Evolutionary conservation across 2,888 invertebrate genomes (phyloP), one percentile per base, ranked within the genome.

Genomic region (Tyria jacobaeae): DNA sequence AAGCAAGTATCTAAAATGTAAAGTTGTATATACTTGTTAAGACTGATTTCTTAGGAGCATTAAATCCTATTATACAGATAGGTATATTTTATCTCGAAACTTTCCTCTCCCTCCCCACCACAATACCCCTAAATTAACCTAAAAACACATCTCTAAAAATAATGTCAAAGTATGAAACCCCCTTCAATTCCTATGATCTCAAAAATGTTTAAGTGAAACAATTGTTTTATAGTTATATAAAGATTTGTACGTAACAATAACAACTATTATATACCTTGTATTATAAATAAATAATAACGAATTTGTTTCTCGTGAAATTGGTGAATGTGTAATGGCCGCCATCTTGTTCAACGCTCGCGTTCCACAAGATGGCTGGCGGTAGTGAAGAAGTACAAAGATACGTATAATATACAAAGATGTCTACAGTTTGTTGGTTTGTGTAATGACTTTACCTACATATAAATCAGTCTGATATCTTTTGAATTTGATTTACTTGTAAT

Each of bases 141-240:
- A 3, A 4, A 44, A 7, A 1, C 44, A 44, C 17, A 10, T 44
- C 5, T 14, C 14, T n/a, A n/a, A 39, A 41, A 41, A 21, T 1
- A 10, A 4, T 44, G 0, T 44, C 10, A 10, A 44, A 44, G 12
- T 44, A 10, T 34, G n/a, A 21, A 31, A 1, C 25, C 50, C 48
- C 49, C 31, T 41, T 37, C 27, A 27, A 62, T 59, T 61, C 64
- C 62, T 60, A 62, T 64, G 61, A 55, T 62, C 62, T 64, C 60
- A 62, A 51, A 56, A 48, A 37, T 17, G 14, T 48, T 7, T 37
- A 41, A 31, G 50, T 47, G 24, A 25, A 49, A 17, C 27, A 57
- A 44, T 24, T 53, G 53, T 53, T 31, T 24, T 48, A 47, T 47
- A 56, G 34, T 21, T 54, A 41, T 41, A 27, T 54, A 57, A 53